Conservation (phyloP, 1,140 invertebrate genomes). For the Papilio polytes region DNA sequence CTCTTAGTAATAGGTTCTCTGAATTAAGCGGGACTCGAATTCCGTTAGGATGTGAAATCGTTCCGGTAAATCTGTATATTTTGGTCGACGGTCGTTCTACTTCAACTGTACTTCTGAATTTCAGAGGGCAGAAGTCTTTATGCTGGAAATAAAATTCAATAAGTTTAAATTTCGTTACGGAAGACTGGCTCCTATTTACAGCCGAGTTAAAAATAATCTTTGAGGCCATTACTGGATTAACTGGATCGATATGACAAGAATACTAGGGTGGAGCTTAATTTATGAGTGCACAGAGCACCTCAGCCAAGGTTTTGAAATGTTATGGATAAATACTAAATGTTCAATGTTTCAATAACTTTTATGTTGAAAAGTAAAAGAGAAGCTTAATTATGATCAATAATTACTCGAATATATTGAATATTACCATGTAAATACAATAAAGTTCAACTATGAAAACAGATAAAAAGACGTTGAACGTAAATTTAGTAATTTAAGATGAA, state of each 20-base stretch:
- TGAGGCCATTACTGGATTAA: not conserved
- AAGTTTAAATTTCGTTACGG: not conserved
- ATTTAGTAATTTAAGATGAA: constrained; percentile 44
- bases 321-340: not conserved
- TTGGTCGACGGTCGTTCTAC: constrained; percentile 97
- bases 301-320: not conserved
- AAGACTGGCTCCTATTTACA: not conserved
- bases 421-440: constrained; percentile 28
- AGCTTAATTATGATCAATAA: no score
- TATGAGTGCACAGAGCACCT: not conserved
- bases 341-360: not conserved
- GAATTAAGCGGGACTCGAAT: constrained; percentile 93
- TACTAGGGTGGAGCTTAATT: not conserved
- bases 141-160: constrained; percentile 79
- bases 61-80: constrained; percentile 97
- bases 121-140: constrained; percentile 90
- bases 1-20: constrained; percentile 96
- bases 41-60: constrained; percentile 92
- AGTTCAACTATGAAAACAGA: constrained; percentile 39
- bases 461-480: constrained; percentile 48
- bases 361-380: not conserved
- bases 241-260: constrained; percentile 7
- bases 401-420: not conserved
- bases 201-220: constrained; percentile 8
- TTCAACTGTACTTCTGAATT: constrained; percentile 93